Evolutionary conservation across 2,797 vertebrate species (phyloP).

Genomic region (Pogoniulus pusillus): DNA sequence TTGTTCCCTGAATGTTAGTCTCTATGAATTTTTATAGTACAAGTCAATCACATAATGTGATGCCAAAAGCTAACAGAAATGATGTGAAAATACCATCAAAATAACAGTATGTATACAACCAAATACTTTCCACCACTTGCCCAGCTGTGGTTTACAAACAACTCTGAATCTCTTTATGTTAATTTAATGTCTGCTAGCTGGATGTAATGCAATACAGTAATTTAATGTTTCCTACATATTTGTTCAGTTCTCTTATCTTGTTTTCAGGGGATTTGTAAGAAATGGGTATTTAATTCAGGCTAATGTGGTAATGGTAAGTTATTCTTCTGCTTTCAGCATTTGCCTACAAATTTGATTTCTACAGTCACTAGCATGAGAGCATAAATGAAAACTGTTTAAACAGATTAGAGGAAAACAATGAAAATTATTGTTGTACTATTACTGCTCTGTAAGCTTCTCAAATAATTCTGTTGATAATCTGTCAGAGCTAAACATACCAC

Average conservation of each 20-base stretch:
- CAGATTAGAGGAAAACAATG: not conserved
- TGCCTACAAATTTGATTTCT: conserved; percentile 15
- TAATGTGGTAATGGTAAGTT: not conserved
- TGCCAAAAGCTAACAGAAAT: not conserved
- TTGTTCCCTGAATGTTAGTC: not conserved
- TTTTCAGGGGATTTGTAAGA: conserved; percentile 14
- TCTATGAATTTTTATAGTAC: not conserved
- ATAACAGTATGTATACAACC: not conserved
- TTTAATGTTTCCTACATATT: not conserved
- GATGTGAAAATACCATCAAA: not conserved
- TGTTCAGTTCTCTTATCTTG: not conserved
- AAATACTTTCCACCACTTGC: not conserved
- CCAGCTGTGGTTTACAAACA: conserved; percentile 4
- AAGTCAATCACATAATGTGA: not conserved
- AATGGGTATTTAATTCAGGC: conserved; percentile 3
- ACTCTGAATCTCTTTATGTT: not conserved
- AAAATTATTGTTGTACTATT: not conserved
- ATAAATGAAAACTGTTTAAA: not conserved
- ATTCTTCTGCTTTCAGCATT: not conserved
- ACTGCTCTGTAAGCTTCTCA: not conserved
- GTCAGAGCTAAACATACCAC: not conserved
- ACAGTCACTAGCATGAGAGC: not conserved
- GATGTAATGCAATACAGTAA: not conserved
- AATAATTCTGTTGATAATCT: not conserved
- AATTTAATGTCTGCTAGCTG: not conserved